Evolutionary conservation across 2,113 vertebrate genomes (phyloP), one percentile per base, ranked within the genome.

Genomic region (Reinhardtius hippoglossoides): DNA sequence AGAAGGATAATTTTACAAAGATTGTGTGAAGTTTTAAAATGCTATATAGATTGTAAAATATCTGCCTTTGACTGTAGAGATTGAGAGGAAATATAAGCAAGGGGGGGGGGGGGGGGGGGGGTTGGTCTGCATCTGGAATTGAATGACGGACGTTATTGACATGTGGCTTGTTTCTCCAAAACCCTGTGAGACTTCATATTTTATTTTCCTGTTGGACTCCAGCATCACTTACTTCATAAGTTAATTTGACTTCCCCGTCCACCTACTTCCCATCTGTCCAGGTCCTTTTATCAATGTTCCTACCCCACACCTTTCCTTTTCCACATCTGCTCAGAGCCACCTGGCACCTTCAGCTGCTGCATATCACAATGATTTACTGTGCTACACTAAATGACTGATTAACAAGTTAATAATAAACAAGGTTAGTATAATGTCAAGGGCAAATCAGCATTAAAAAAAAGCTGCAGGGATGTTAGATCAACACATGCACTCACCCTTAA

Each of bases 401-500:
- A 40, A 0, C 12, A 37, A 24, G 74, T 78, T 86, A 66, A 69
- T 83, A 64, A 83, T 69, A 72, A 87, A 87, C 73, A 63, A 84
- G 76, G 73, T 80, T 80, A 86, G 72, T 82, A 55, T 52, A 18
- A 52, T 67, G 46, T 61, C 27, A 68, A 65, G 23, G 24, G 46
- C 46, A 71, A 40, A 59, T 2, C 35, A 18, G 55, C 21, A 23
- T 50, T 12, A 13, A 1, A 54, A 5, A 42, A 46, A 52, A 52
- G 50, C 21, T 14, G 5, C 7, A n/a, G 12, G 12, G 40, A 16
- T 2, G 14, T 46, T 37, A 16, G 57, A 58, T 57, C 44, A 16
- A 42, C 35, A 15, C 37, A 16, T 8, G 60, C 23, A 71, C 96
- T 95, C 88, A 98, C 97, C 97, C 92, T 98, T 99, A 88, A 99